Evolutionary conservation across 2,888 invertebrate species (phyloP), one percentile per base, ranked within the genome.

Genomic region (Stenchaetothrips biformis): DNA sequence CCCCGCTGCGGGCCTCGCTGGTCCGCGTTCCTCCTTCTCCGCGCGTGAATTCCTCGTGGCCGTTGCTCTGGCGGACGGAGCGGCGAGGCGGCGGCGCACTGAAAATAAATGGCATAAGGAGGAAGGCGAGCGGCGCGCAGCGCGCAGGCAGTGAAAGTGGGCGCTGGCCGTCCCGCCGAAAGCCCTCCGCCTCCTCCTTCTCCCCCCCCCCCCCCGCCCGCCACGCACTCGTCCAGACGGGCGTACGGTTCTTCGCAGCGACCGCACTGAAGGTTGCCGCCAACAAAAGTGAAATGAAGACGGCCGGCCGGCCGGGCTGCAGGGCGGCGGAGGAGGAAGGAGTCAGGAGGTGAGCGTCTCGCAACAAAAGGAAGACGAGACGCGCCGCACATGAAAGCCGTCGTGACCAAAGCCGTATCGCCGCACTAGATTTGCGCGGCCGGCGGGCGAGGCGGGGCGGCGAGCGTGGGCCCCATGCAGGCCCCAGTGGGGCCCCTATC

Each of bases 1-100:
- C 37, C 37, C 37, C 37, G 37, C 37, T 4, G n/a, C n/a, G n/a
- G 37, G 37, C 37, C 37, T 37, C n/a, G 37, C 37, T 37, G 37
- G 37, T 37, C 37, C 37, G 1, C 37, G 37, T 37, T 37, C 37
- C 37, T 37, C 37, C 37, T 37, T 4, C 84, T 84, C 85, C 85
- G 85, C 84, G 83, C 86, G 86, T 86, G 86, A 85, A 86, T 85
- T 86, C 85, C 84, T 86, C 67, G 67, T 9, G n/a, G 53, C 53
- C 53, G 53, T 16, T 16, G 53, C 53, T 16, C 13, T 53, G 53
- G 13, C 13, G 9, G 53, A 7, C 16, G 13, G 53, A 18, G 67
- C 8, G 21, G 67, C 67, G 37, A 37, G 4, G 53, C 16, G 53
- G 53, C 16, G 13, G 53, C 67, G 67, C 67, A 67, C 67, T 67